Percentiles rank a stretch among this genome's conserved stretches.
phyloP scores from a whole-genome alignment of 2,113 vertebrate genomes.

The Strix uralensis region DNA sequence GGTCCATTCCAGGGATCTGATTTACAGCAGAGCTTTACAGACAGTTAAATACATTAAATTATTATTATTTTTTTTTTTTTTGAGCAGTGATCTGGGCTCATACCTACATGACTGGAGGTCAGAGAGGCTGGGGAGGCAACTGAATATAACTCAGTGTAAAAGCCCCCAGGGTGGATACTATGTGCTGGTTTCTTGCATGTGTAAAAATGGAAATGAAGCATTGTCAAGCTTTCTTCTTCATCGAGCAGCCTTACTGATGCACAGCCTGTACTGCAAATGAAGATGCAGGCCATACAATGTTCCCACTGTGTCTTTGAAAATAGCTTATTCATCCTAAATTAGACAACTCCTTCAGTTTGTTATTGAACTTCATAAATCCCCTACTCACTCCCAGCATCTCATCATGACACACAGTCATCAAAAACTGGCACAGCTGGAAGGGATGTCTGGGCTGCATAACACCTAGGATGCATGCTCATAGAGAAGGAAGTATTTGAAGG shows the following conservation, averaged over 20 bases:
- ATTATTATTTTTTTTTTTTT: background rate
- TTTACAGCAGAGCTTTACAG: background rate
- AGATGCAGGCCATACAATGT: background rate
- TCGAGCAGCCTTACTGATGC: background rate
- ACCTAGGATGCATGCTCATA: background rate
- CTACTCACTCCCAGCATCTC: background rate
- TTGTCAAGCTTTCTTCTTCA: background rate
- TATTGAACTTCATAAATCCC: background rate
- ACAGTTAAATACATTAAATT: background rate
- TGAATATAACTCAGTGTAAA: background rate
- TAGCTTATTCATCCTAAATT: conserved; percentile 13
- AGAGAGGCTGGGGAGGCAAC: background rate
- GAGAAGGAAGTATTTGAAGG: background rate
- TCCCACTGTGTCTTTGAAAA: conserved; percentile 30
- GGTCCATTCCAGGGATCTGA: background rate
- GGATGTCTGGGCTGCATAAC: background rate
- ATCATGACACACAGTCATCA: background rate
- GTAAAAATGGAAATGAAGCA: conserved; percentile 18
- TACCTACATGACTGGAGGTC: background rate
- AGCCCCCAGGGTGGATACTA: background rate
- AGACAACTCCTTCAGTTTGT: background rate
- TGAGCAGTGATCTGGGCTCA: background rate
- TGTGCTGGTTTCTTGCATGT: background rate
- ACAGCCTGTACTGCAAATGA: background rate
- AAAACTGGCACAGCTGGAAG: background rate